Conservation (phyloP, 2,888 invertebrate species). For the Micoletzkya japonica region DNA sequence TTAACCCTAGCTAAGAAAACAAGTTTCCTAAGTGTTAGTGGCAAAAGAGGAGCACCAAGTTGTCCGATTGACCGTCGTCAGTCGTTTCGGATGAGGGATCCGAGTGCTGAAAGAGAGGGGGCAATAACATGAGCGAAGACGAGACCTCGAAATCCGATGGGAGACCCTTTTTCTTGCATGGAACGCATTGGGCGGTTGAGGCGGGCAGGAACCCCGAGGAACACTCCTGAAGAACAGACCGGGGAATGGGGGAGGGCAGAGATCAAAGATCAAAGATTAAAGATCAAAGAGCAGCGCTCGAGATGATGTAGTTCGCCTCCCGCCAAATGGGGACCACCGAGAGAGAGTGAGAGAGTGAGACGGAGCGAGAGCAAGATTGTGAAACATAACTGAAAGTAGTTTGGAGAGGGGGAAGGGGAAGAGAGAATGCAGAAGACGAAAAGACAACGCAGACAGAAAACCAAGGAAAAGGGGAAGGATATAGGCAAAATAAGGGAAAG, state of each 20-base stretch:
- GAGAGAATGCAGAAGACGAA: not conserved
- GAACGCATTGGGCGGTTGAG: constrained; percentile 28
- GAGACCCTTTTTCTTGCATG: constrained; percentile 29
- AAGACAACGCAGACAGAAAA: not conserved
- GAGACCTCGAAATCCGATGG: constrained; percentile 23
- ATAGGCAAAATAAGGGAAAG: not conserved
- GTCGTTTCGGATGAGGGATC: no score
- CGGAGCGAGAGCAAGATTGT: not conserved
- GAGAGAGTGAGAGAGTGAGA: constrained; percentile 1
- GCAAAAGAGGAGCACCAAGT: no score
- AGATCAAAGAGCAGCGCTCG: constrained; percentile 6
- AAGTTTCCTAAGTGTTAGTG: no score
- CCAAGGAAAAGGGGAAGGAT: not conserved
- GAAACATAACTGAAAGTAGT: no score
- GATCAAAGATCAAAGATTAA: constrained; percentile 17
- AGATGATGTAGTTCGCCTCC: not conserved
- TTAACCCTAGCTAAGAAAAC: no score
- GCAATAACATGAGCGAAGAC: not conserved
- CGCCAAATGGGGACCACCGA: not conserved
- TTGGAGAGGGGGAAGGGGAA: not conserved
- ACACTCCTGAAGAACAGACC: constrained; percentile 26
- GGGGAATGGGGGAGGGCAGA: not conserved
- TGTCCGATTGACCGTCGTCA: no score
- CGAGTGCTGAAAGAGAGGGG: no score
- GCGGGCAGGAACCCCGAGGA: constrained; percentile 25